Conservation (phyloP, 2,888 invertebrate species). For the Clivina fossor region DNA sequence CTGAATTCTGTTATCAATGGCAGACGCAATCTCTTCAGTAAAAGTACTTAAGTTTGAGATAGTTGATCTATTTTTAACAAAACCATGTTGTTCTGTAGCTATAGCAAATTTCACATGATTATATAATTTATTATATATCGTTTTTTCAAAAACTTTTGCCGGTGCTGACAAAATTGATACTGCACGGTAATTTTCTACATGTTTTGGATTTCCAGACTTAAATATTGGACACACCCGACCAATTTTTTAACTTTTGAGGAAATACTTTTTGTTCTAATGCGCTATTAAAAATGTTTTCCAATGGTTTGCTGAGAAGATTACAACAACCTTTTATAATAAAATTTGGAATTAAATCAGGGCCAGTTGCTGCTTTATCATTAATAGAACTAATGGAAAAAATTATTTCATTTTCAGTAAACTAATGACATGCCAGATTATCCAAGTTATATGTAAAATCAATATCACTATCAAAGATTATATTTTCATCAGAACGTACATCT, state of each 20-base stretch:
- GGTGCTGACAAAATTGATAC: constrained; percentile 2
- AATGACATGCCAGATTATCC: neutral
- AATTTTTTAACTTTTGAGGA: constrained; percentile 1
- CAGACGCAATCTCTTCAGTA: neutral
- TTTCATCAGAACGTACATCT: neutral
- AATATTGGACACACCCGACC: constrained; percentile 1
- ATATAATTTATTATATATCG: neutral
- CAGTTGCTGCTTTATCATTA: neutral
- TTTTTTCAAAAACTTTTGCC: neutral
- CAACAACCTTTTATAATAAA: constrained; percentile 1
- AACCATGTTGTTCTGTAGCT: constrained; percentile 5
- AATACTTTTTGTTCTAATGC: neutral
- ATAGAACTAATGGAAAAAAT: neutral
- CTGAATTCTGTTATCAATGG: neutral
- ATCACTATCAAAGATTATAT: neutral
- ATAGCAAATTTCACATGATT: constrained; percentile 14
- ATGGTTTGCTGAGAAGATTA: neutral
- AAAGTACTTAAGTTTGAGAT: constrained; percentile 3
- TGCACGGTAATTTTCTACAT: constrained; percentile 1
- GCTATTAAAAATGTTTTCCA: neutral
- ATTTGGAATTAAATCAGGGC: constrained; percentile 4
- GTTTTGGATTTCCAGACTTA: neutral
- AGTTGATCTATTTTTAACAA: constrained; percentile 6
- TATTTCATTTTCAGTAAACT: neutral
- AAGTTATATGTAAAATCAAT: neutral